phyloP scores from a whole-genome alignment of 2,888 invertebrate genomes.

The Neoitamus cyanurus region DNA sequence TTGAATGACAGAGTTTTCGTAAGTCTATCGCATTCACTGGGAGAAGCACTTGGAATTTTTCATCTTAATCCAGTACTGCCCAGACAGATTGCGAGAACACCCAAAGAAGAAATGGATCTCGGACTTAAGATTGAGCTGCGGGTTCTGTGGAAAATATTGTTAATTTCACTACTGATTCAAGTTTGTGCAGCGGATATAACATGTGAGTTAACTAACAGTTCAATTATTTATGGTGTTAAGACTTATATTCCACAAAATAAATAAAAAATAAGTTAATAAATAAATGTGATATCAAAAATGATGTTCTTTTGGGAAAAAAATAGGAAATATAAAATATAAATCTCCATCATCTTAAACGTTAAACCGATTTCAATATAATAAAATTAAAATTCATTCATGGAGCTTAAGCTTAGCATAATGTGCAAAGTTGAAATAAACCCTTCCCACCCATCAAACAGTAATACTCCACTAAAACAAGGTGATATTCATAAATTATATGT shows the following conservation, averaged over 20 bases:
- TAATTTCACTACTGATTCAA: background rate
- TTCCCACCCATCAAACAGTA: no score
- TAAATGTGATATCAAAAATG: background rate
- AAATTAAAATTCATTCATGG: no score
- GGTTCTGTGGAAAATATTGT: background rate
- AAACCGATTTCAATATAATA: no score
- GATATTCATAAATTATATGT: no score
- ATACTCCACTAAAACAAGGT: no score
- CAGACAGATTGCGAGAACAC: background rate
- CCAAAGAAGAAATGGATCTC: background rate
- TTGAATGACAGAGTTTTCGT: background rate
- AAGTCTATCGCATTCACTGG: background rate
- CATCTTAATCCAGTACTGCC: background rate
- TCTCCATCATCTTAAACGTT: no score
- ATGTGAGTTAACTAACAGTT: background rate
- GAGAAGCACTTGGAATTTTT: background rate
- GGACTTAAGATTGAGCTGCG: background rate
- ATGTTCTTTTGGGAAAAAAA: background rate
- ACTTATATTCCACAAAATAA: background rate
- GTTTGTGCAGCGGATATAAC: conserved; percentile 4
- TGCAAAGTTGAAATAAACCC: no score
- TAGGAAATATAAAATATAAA: background rate
- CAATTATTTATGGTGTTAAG: background rate
- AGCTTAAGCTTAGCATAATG: no score
- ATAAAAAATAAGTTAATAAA: background rate